These are phyloP conservation scores for Celastrina argiolus DNA, from an alignment of 2,888 invertebrate species.

Conservation along the genomic window DNA sequence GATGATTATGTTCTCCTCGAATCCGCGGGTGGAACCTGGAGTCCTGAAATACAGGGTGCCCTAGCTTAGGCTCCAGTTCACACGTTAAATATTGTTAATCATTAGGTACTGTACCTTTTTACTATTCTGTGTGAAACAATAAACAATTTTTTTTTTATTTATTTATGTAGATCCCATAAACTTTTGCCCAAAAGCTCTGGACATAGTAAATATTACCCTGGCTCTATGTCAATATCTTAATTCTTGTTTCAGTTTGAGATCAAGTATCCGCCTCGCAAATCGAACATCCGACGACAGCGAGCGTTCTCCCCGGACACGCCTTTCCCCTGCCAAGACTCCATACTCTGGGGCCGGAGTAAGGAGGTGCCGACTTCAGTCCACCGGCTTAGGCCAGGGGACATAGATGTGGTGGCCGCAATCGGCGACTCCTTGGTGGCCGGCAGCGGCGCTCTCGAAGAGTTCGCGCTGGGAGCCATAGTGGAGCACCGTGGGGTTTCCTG, in stretches of 20 bases:
- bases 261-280: conserved; percentile 66
- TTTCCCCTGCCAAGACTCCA: conserved; percentile 78
- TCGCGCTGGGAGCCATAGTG: conserved; percentile 83
- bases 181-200: too few species aligned
- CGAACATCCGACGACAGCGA: conserved; percentile 72
- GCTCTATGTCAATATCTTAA: not conserved
- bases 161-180: too few species aligned
- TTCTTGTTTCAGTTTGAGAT: conserved; percentile 54
- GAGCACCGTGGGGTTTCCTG: conserved; percentile 86
- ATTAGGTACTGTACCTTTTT: too few species aligned
- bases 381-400: conserved; percentile 81
- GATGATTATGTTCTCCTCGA: too few species aligned
- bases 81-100: too few species aligned
- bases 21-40: too few species aligned
- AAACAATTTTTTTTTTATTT: too few species aligned
- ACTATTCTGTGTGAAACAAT: too few species aligned
- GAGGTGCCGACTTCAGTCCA: conserved; percentile 81
- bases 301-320: conserved; percentile 66
- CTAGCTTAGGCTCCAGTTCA: too few species aligned
- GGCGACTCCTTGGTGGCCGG: conserved; percentile 86
- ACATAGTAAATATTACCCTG: not conserved
- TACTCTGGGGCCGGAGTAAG: conserved; percentile 57
- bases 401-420: conserved; percentile 84
- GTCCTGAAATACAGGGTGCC: too few species aligned
- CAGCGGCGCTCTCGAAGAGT: conserved; percentile 85